Evolutionary conservation across 2,797 vertebrate species (phyloP), one percentile per base, ranked within the genome.

Genomic region (Centropyge bicolor): DNA sequence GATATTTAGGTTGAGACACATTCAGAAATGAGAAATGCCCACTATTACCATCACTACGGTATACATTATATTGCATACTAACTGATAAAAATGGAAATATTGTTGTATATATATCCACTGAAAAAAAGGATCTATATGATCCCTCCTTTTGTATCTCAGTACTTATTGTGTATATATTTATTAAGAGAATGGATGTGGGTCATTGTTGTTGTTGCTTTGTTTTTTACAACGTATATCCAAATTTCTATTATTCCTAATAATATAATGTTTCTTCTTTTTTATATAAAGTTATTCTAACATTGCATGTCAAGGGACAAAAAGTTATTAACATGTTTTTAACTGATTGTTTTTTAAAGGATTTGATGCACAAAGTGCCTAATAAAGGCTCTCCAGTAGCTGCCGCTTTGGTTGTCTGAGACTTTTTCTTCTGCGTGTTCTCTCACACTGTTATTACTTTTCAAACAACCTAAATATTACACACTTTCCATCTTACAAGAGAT

Each of bases 101-200:
- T 86, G 31, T 54, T 93, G 86, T 93, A 89, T 51, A 89, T 51
- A 92, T 89, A 88, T 56, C 46, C 63, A 83, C 62, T 81, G 73
- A 65, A 74, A 81, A 86, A 86, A 80, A 75, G 16, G 82, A 80
- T 91, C 52, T 59, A 24, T 68, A 66, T 63, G 81, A 84, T 83
- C 77, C 60, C 14, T 82, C 54, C 61, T 92, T 94, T 94, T 95
- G 70, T 94, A 94, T 91, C 75, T 91, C 88, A 94, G 90, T 95
- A 95, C 93, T 95, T 94, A 88, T 81, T 93, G 92, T 94, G 92
- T 95, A 94, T 94, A 95, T 96, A 95, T 96, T 95, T 96, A 95
- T 95, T 95, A 91, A 91, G 83, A 90, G 78, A 89, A 83, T 76
- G 93, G 95, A 94, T 92, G 80, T 94, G 95, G 95, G 95, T 92